Evolutionary conservation across 2,888 invertebrate genomes (phyloP), one percentile per base, ranked within the genome.

Genomic region (Azorinus chamasolen): DNA sequence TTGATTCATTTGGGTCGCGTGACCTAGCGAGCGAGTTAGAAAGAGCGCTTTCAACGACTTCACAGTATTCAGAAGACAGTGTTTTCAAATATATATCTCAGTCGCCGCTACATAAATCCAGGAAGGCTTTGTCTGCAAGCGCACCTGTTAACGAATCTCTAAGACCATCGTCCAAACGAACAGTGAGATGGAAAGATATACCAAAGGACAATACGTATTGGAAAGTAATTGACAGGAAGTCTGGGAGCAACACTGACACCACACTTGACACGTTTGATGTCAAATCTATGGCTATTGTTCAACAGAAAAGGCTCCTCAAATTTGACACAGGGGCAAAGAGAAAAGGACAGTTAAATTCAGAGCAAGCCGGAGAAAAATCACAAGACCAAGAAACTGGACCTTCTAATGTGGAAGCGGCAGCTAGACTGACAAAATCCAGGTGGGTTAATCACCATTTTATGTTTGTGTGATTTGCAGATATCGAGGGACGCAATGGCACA

Each of bases 121-220:
- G 79, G 25, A 74, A 70, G 46, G 51, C 73, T 39, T 24, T 73
- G 25, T 70, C 73, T 12, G 32, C 69, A 20, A 79, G 79, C 57
- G 79, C 79, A 25, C 74, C 74, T 24, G 20, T 48, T 12, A 53
- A 41, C 14, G 65, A 70, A 16, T 16, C 41, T 5, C 53, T 32
- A 14, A 50, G 37, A 24, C n/a, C 32, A 2, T 2, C 48, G 1
- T 63, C 55, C 20, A 64, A 65, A 59, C 45, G 64, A 43, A 57
- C 57, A 24, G 78, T 81, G 1, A 70, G 69, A 46, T 81, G 80
- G 80, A 70, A 71, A 43, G 80, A 81, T 18, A 48, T 59, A n/a
- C 59, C 74, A 10, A 70, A 46, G 10, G 70, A 73, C 14, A 66
- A 66, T 24, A 59, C 70, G 37, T 74, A 77, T 51, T 77, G 73